phyloP scores from a whole-genome alignment of 30 jellyfish, hydroid and myxozoan species.

The Nemopilema nomurai region DNA sequence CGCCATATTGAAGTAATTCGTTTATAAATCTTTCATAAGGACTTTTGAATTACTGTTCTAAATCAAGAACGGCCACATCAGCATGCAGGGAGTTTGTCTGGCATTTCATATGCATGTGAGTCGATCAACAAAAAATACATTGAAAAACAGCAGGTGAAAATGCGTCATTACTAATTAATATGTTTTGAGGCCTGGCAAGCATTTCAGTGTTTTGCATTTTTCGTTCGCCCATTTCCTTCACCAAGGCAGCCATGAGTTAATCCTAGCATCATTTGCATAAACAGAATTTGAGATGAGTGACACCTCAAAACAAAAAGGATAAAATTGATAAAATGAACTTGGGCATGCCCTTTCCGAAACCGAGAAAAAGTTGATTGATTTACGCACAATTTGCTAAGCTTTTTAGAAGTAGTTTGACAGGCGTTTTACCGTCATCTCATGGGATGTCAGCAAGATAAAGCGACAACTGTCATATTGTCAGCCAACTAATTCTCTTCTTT shows the following conservation, averaged over 20 bases:
- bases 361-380: too few species aligned
- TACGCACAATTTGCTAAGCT: too few species aligned
- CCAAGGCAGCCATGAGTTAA: too few species aligned
- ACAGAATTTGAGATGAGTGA: too few species aligned
- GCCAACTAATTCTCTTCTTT: not conserved
- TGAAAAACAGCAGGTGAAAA: not conserved
- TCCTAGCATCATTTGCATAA: too few species aligned
- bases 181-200: not conserved
- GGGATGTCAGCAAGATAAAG: not conserved
- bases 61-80: not conserved
- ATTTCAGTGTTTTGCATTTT: not conserved
- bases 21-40: not conserved
- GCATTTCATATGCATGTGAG: not conserved
- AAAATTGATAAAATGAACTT: too few species aligned
- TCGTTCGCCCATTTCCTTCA: not conserved
- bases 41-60: not conserved
- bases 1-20: not conserved
- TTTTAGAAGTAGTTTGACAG: too few species aligned
- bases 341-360: too few species aligned
- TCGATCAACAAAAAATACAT: not conserved
- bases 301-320: too few species aligned
- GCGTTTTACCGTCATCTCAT: too few species aligned
- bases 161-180: not conserved
- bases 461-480: not conserved
- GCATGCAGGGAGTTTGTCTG: not conserved